Evolutionary conservation across 2,113 vertebrate genomes (phyloP).

Genomic region (Rhinolophus sinicus): DNA sequence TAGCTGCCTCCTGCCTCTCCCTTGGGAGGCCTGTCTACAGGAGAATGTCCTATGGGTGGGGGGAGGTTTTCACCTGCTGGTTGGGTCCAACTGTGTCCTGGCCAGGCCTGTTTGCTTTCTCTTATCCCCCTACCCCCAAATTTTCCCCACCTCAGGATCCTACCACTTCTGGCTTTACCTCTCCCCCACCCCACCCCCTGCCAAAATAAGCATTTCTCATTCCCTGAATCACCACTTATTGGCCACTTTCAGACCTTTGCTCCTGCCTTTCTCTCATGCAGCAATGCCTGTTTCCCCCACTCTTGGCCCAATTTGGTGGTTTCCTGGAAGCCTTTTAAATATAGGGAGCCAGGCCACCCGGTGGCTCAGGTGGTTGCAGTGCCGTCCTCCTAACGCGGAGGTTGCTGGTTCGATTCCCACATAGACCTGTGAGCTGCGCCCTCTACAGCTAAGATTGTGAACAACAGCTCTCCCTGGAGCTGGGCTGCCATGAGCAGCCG

Average conservation of each 20-base stretch:
- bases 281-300: background rate
- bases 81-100: background rate
- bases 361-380: no score
- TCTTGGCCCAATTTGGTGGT: background rate
- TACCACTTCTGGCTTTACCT: background rate
- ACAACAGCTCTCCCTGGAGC: no score
- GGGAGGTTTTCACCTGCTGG: background rate
- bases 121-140: background rate
- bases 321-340: constrained; percentile 8
- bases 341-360: no score
- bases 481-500: no score
- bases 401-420: no score
- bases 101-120: background rate
- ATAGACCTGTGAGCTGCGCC: no score
- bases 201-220: background rate
- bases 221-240: background rate
- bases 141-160: background rate
- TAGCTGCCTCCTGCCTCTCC: background rate
- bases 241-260: background rate
- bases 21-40: background rate
- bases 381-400: no score
- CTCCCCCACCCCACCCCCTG: background rate
- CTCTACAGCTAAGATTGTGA: no score
- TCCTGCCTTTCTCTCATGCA: background rate
- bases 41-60: background rate